A percentile compares a stretch with the other conserved stretches of the same genome.
These are phyloP conservation scores for Galaxea fascicularis DNA, from an alignment of 92 coral and sea anemone genomes.

Conservation along the genomic window DNA sequence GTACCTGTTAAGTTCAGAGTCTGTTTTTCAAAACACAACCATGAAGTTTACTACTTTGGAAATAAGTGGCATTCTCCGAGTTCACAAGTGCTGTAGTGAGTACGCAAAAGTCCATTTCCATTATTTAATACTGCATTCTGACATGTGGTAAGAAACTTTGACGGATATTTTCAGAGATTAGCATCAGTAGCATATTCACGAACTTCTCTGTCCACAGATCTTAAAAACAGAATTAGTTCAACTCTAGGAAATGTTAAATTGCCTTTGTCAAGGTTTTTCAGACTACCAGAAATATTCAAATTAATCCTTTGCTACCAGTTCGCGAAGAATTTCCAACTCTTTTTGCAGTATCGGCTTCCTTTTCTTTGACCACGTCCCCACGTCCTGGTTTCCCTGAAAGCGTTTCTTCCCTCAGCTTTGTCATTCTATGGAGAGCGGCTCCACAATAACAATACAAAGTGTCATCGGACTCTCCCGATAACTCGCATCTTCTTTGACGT, in stretches of 20 bases:
- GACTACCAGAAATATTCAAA: conserved; percentile 11
- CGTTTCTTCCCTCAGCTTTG: too few species aligned
- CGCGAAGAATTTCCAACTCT: conserved; percentile 28
- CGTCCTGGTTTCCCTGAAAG: too few species aligned
- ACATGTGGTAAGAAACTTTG: conserved; percentile 9
- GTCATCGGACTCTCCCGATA: conserved; percentile 24
- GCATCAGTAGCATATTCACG: conserved; percentile 21
- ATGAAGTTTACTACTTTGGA: neutral
- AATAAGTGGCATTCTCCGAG: neutral
- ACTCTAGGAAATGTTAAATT: too few species aligned
- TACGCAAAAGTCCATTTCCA: conserved; percentile 9
- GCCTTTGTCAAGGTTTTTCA: too few species aligned
- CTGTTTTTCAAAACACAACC: neutral
- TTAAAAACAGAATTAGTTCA: conserved; percentile 23
- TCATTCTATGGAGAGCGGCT: conserved; percentile 42
- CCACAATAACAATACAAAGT: conserved; percentile 53
- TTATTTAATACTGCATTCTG: too few species aligned
- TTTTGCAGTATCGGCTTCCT: conserved; percentile 9
- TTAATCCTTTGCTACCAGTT: conserved; percentile 16
- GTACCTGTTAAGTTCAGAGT: neutral
- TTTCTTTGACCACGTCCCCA: neutral
- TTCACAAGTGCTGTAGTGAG: too few species aligned
- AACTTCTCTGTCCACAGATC: conserved; percentile 39
- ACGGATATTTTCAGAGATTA: conserved; percentile 20
- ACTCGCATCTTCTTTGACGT: neutral